Evolutionary conservation across 2,113 vertebrate species (phyloP).

Genomic region (Chamaea fasciata): DNA sequence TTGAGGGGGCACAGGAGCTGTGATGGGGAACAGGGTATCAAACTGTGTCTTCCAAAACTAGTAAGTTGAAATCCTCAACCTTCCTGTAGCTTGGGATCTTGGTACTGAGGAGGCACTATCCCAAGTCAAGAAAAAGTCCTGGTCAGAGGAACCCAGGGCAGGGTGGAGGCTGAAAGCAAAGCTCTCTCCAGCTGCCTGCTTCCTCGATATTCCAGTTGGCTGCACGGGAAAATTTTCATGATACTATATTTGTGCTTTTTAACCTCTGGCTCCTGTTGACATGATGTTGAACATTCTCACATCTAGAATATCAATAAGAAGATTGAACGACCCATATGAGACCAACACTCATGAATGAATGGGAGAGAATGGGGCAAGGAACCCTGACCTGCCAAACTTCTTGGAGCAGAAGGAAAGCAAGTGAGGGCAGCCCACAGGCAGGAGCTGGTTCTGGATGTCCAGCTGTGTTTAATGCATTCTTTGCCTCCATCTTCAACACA

Average conservation of each 20-base stretch:
- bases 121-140: background rate
- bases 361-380: background rate
- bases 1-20: background rate
- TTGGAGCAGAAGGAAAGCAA: background rate
- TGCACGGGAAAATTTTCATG: background rate
- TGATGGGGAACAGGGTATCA: background rate
- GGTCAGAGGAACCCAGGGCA: background rate
- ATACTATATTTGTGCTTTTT: slow-evolving; percentile 23
- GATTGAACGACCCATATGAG: background rate
- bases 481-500: background rate
- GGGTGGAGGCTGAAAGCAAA: background rate
- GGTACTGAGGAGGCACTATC: background rate
- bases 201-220: background rate
- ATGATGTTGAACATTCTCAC: background rate
- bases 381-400: background rate
- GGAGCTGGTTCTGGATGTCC: background rate
- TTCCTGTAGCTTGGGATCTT: background rate
- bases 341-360: background rate
- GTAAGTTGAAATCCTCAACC: background rate
- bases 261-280: background rate
- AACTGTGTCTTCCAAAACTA: background rate
- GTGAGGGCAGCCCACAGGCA: background rate
- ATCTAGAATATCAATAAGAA: background rate
- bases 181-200: background rate
- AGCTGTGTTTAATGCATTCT: background rate